Evolutionary conservation across 1,140 invertebrate genomes (phyloP).

Genomic region (Ceratina australensis): DNA sequence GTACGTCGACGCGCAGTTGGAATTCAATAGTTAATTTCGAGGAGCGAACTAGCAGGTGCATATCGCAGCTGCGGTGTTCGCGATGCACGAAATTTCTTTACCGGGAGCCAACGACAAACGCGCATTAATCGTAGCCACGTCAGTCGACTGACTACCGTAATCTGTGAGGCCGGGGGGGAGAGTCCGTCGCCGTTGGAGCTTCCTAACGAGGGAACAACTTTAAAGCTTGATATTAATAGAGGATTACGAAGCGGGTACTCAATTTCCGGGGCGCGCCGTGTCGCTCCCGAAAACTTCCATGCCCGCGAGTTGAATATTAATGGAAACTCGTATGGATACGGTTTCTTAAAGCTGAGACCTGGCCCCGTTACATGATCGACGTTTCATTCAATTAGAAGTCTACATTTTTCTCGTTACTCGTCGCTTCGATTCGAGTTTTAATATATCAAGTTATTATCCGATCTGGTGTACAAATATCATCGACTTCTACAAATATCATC

Average conservation of each 20-base stretch:
- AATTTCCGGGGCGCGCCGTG: conserved; percentile 52
- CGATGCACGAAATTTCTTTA: conserved; percentile 57
- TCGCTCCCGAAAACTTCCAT: conserved; percentile 53
- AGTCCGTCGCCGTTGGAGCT: conserved; percentile 46
- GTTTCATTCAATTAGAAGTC: conserved; percentile 32
- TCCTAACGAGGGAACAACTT: conserved; percentile 58
- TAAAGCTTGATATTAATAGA: conserved; percentile 66
- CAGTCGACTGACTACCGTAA: conserved; percentile 49
- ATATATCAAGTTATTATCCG: neutral
- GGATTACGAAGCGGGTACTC: conserved; percentile 59
- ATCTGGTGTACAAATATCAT: no score
- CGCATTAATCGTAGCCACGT: conserved; percentile 54
- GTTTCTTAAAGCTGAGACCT: conserved; percentile 38
- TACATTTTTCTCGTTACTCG: no score
- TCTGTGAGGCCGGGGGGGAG: conserved; percentile 11
- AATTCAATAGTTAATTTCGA: conserved; percentile 35
- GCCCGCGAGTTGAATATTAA: conserved; percentile 54
- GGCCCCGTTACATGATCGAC: neutral
- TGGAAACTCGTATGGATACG: conserved; percentile 47
- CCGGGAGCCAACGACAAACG: conserved; percentile 38
- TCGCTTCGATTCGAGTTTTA: neutral
- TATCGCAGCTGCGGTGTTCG: conserved; percentile 41
- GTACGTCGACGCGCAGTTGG: neutral
- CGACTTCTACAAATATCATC: no score
- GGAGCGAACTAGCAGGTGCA: conserved; percentile 48